Conservation (phyloP, 2,888 invertebrate species). For the Epistrophella euchroma region DNA sequence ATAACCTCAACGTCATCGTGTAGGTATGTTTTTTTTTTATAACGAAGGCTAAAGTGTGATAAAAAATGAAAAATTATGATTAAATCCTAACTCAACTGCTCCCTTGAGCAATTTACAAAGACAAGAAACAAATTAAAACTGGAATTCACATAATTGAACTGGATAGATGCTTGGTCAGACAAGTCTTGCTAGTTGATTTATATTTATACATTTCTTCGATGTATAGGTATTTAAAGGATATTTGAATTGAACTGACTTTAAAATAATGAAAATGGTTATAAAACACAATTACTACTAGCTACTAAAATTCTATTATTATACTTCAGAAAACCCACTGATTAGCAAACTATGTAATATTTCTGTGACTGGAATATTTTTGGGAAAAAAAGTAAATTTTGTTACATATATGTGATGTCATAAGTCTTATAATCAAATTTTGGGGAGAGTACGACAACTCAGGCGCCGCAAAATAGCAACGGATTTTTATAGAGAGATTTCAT, state of each 20-base stretch:
- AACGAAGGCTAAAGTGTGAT: slow-evolving; percentile 45
- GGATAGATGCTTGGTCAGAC: slow-evolving; percentile 53
- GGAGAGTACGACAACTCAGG: no score
- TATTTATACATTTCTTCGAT: background rate
- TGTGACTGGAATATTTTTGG: no score
- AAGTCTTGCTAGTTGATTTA: slow-evolving; percentile 31
- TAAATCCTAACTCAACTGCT: slow-evolving; percentile 68
- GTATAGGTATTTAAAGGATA: background rate
- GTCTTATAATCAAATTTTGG: no score
- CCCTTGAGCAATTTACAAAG: slow-evolving; percentile 54
- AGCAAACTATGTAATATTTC: no score
- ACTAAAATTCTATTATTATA: no score
- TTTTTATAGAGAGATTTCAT: no score
- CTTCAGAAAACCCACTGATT: no score
- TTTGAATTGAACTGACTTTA: background rate
- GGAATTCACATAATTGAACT: slow-evolving; percentile 67
- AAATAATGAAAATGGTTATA: background rate
- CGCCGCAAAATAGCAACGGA: no score
- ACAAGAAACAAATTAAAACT: slow-evolving; percentile 67
- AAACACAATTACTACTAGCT: background rate
- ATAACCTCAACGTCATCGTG: slow-evolving; percentile 36
- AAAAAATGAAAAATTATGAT: slow-evolving; percentile 70
- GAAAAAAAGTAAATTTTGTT: no score
- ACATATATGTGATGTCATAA: no score
- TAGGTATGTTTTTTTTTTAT: slow-evolving; percentile 26